Base-by-base conservation (phyloP, 2,888 invertebrate genomes). In the Helicoverpa assulta region DNA sequence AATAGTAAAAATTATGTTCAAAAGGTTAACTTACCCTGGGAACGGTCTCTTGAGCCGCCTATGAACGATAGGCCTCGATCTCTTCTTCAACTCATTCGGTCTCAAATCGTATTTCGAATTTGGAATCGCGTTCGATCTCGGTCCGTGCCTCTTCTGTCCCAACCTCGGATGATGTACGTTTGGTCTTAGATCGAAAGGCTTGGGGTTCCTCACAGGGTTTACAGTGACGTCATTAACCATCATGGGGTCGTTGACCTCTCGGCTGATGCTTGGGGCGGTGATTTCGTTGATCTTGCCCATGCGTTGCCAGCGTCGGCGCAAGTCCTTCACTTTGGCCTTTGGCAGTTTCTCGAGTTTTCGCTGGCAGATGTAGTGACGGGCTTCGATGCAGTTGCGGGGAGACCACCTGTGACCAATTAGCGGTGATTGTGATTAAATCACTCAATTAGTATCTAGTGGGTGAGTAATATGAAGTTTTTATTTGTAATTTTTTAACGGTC, bases 361-460 rank as follows among this genome's bases (percentile, higher is more conserved):
- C 89, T 98, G 97, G 91, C 98, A 98, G 86, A 98, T 96, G 93
- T 96, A 98, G 86, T 97, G 96, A 74, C 96, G 97, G 16, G 93
- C 91, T 73, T 97, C 96, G 70, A 96, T 89, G 92, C 98, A 98
- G 86, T 95, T 96, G 55, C 96, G 95, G 0, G 97, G 96, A 59
- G 96, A 96, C 98, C 98, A 98, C 86, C 97, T 97, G 93, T 70
- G 94, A 88, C 81, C 26, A 82, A 77, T 70, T 69, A 70, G 50
- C 1, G 62, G 61, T 60, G 54, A 65, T 33, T 29, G 50, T 75
- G 54, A 74, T 64, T 80, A 56, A 70, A 64, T 55, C 2, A 37
- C 29, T 19, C 33, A 56, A 57, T 65, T 1, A 26, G 8, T 43
- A 29, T n/a, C 21, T 18, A n/a, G 26, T 57, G 37, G 2, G 33